A percentile compares a stretch with the other conserved stretches of the same genome.
phyloP scores from a whole-genome alignment of 2,797 vertebrate genomes.

The Chromobotia macracanthus region DNA sequence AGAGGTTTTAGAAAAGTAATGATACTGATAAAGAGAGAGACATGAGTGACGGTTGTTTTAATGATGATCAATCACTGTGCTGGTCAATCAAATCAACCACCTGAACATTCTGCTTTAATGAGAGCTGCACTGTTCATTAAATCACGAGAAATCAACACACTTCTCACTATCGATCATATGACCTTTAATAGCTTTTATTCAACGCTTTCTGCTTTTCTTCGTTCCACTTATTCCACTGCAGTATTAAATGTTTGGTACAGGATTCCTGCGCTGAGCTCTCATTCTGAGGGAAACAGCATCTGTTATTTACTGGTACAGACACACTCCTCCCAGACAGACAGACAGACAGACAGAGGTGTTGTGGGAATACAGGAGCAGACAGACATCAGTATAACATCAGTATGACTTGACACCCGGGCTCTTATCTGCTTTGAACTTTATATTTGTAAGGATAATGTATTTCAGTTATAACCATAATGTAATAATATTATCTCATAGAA shows the following conservation, averaged over 20 bases:
- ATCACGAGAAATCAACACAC: neutral
- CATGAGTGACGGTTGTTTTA: neutral
- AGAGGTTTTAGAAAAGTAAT: neutral
- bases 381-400: no score
- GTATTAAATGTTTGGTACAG: no score
- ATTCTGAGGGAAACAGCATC: constrained; percentile 56
- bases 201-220: constrained; percentile 39
- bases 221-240: no score
- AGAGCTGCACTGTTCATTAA: neutral
- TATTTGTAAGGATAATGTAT: no score
- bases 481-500: no score
- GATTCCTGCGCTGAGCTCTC: no score
- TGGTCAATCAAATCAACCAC: neutral
- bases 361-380: constrained; percentile 44
- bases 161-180: neutral
- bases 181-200: no score
- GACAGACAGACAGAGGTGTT: no score
- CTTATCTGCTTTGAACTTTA: no score
- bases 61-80: neutral
- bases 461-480: no score
- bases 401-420: no score
- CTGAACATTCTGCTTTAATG: neutral
- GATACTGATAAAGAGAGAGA: neutral
- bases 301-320: constrained; percentile 74
- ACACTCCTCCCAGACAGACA: constrained; percentile 42